Base-by-base conservation (phyloP, 2,113 vertebrate genomes). In the Lepidothrix coronata region DNA sequence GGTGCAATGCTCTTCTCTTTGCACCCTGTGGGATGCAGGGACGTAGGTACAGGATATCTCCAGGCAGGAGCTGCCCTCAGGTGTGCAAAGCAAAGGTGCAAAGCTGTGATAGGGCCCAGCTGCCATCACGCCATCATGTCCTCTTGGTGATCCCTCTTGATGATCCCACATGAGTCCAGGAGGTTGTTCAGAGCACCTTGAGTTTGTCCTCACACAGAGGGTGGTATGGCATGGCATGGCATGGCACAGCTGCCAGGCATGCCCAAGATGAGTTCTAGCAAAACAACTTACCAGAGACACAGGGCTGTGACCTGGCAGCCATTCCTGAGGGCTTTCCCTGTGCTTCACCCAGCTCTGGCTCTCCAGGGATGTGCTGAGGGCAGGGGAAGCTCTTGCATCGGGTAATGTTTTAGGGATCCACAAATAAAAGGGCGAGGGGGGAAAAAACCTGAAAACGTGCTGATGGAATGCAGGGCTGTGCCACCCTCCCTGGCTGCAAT, bases 91-190 rank as follows among this genome's bases (percentile, higher is more conserved):
- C 54, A 11, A 78, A 55, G 39, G 49, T 9, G 44, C 63, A 7
- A 9, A 35, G 28, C 15, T 66, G 5, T 7, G 70, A 66, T 3
- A 27, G n/a, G 37, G 79, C 9, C 1, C 4, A 91, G 41, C 74
- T 49, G 68, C 68, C 39, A 2, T 11, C 39, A 52, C 2, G 1
- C 2, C 30, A 1, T 44, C 2, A 3, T 0, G 1, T 12, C 77
- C 30, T 44, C 65, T 31, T 1, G 0, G 20, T 1, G 2, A 37
- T 16, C 35, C 41, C 23, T 62, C 63, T 51, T 4, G 0, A 27
- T 2, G 2, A 39, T 24, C 23, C 57, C 43, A 3, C 1, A 0
- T 0, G 2, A 58, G 43, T 25, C 25, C 1, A 5, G 55, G n/a
- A 76, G 43, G 27, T 1, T 41, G 71, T 67, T 85, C 4, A 5